Conservation (phyloP, 2,797 vertebrate genomes). For the Molossus molossus region DNA sequence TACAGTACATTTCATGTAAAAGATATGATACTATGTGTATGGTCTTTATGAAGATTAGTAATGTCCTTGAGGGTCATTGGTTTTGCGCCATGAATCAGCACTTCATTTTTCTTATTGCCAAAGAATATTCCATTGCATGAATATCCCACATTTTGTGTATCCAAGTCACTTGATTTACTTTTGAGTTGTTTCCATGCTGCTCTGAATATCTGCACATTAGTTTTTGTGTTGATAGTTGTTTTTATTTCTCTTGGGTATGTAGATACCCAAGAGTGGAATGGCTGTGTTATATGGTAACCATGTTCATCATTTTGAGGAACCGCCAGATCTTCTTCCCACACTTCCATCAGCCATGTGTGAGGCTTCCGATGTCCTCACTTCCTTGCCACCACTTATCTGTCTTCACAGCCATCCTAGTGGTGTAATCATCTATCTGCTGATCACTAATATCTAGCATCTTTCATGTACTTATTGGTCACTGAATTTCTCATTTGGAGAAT, state of each 20-base stretch:
- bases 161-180: not conserved
- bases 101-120: not conserved
- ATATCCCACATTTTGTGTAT: not conserved
- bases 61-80: not conserved
- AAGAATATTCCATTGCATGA: not conserved
- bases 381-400: not conserved
- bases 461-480: not conserved
- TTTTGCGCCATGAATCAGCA: not conserved
- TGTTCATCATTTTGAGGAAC: not conserved
- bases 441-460: not conserved
- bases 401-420: not conserved
- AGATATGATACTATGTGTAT: not conserved
- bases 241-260: not conserved
- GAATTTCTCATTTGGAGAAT: not conserved
- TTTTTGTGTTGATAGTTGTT: not conserved
- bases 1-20: not conserved
- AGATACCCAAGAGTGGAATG: not conserved
- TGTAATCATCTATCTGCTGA: not conserved
- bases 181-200: not conserved
- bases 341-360: not conserved
- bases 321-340: not conserved
- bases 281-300: not conserved
- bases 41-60: not conserved
- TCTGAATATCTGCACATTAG: not conserved
- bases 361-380: not conserved